Evolutionary conservation across 2,888 invertebrate genomes (phyloP).

Genomic region (Oscheius myriophilus): DNA sequence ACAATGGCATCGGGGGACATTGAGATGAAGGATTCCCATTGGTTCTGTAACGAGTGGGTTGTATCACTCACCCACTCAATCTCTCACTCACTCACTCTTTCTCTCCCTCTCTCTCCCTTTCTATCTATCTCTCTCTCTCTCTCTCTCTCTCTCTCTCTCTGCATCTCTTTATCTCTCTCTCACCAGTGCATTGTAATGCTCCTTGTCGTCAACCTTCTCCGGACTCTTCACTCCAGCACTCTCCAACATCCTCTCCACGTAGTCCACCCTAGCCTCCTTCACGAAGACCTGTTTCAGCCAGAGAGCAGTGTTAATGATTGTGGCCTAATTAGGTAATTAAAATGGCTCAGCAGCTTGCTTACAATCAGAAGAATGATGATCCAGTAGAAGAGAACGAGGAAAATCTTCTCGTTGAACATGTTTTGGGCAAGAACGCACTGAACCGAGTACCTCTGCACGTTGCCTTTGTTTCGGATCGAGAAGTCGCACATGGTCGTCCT

Average conservation of each 20-base stretch:
- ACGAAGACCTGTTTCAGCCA: conserved; percentile 24
- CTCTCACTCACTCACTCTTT: not conserved
- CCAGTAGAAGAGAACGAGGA: conserved; percentile 56
- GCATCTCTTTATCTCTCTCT: too few species aligned
- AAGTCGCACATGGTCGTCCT: conserved; percentile 56
- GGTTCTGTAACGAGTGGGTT: not conserved
- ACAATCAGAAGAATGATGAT: conserved; percentile 37
- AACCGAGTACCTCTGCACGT: conserved; percentile 49
- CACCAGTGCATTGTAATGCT: not conserved
- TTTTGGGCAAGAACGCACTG: conserved; percentile 66
- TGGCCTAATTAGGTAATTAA: conserved; percentile 9
- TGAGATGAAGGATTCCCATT: conserved; percentile 1
- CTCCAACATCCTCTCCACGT: conserved; percentile 19
- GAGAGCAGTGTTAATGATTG: conserved; percentile 23
- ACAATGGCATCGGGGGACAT: conserved; percentile 37
- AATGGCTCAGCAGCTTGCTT: not conserved
- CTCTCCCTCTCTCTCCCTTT: not conserved
- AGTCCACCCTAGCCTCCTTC: conserved; percentile 2
- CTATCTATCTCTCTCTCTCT: not conserved
- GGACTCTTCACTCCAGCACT: conserved; percentile 7
- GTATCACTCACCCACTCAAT: not conserved
- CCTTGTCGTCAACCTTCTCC: not conserved
- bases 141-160: not conserved
- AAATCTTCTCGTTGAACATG: conserved; percentile 68
- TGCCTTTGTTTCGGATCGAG: conserved; percentile 52